Evolutionary conservation across 2,888 invertebrate genomes (phyloP).

Genomic region (Zhengitettix transpicula): DNA sequence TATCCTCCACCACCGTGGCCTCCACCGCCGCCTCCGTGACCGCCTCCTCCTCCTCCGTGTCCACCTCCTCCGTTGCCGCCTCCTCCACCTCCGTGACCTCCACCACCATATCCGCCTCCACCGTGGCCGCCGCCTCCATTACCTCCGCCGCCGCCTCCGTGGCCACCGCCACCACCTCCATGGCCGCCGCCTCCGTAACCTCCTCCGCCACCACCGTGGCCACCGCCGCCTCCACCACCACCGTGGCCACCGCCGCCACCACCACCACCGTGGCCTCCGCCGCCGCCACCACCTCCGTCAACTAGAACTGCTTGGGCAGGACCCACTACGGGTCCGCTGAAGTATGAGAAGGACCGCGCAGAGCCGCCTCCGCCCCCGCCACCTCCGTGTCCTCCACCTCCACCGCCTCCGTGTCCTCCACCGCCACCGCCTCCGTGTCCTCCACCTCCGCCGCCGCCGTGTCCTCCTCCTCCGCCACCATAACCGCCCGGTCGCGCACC

Average conservation of each 20-base stretch:
- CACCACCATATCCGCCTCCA: background rate
- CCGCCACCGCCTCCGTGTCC: too few species aligned
- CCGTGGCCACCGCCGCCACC: too few species aligned
- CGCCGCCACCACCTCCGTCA: too few species aligned
- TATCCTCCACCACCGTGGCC: background rate
- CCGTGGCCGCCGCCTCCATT: background rate
- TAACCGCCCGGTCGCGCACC: too few species aligned
- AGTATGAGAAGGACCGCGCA: conserved; percentile 1
- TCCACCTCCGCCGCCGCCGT: too few species aligned
- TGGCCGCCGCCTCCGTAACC: too few species aligned
- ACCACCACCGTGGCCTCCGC: too few species aligned
- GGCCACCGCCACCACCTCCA: background rate
- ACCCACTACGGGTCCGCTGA: conserved; percentile 5
- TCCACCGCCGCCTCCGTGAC: conserved; percentile 1
- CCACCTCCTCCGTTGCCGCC: conserved; percentile 1
- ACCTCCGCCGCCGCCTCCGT: conserved; percentile 1
- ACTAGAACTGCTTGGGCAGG: background rate
- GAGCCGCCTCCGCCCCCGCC: background rate
- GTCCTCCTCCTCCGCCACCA: too few species aligned
- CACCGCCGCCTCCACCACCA: too few species aligned
- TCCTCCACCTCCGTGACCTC: background rate
- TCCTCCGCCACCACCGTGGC: too few species aligned
- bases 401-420: conserved; percentile 8
- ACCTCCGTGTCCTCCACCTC: background rate
- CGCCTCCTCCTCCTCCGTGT: background rate